Evolutionary conservation across 2,888 invertebrate species (phyloP).

Genomic region (Adineta ricciae): DNA sequence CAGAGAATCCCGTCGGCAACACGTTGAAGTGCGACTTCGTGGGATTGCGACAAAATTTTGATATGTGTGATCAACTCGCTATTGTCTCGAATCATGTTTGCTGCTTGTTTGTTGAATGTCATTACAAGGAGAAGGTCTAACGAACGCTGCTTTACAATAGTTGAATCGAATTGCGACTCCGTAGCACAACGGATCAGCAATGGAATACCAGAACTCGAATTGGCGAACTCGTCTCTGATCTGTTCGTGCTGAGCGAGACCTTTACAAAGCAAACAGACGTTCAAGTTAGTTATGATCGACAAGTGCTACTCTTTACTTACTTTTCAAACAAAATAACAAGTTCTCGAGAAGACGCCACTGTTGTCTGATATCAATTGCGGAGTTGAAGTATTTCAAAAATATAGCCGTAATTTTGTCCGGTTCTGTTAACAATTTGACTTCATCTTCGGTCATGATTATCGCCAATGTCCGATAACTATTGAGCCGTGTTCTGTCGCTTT

Average conservation of each 20-base stretch:
- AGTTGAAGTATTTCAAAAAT: not conserved
- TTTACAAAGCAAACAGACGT: not conserved
- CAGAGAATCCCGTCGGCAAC: not conserved
- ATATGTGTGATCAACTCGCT: not conserved
- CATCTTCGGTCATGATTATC: not conserved
- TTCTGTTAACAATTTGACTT: not conserved
- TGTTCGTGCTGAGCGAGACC: not conserved
- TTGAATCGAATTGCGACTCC: not conserved
- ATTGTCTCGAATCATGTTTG: not conserved
- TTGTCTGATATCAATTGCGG: not conserved
- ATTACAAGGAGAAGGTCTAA: not conserved
- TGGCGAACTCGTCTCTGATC: not conserved
- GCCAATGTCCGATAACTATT: not conserved
- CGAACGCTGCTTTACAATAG: not conserved
- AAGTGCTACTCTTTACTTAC: not conserved
- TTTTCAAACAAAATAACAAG: not conserved
- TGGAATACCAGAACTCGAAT: not conserved
- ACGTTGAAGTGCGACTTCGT: not conserved
- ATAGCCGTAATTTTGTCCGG: not conserved
- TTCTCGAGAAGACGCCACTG: not conserved
- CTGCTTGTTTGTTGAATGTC: not conserved
- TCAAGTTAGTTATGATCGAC: not conserved
- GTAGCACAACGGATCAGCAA: not conserved
- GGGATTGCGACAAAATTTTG: not conserved
- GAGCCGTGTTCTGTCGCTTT: not conserved